Conservation (phyloP, 2,888 invertebrate species). For the Megalurothrips usitatus region DNA sequence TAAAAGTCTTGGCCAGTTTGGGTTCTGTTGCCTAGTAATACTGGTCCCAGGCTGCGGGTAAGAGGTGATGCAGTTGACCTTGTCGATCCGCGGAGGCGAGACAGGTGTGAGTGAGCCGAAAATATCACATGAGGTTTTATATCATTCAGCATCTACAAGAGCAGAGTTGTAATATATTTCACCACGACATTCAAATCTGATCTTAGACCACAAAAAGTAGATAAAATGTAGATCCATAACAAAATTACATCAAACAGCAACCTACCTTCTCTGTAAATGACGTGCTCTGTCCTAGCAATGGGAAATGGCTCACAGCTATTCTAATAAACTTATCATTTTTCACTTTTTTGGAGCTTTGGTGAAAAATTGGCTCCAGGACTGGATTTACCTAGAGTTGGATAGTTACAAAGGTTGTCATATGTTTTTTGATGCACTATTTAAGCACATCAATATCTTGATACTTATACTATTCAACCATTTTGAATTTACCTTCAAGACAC, state of each 20-base stretch:
- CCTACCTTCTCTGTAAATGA: conserved; percentile 52
- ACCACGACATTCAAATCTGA: no score
- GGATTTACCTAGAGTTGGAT: conserved; percentile 37
- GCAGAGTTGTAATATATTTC: neutral
- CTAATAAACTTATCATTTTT: conserved; percentile 39
- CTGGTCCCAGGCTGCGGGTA: neutral
- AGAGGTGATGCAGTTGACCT: neutral
- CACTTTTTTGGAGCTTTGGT: conserved; percentile 13
- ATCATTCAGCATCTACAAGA: conserved; percentile 55
- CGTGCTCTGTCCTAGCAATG: conserved; percentile 55
- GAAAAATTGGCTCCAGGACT: conserved; percentile 36
- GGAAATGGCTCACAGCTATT: conserved; percentile 71
- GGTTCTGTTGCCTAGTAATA: neutral
- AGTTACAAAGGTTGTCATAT: neutral
- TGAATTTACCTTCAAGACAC: conserved; percentile 39
- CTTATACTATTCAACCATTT: conserved; percentile 10
- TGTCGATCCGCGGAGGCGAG: neutral
- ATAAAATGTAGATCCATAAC: no score
- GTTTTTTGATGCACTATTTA: neutral
- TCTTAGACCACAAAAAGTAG: no score
- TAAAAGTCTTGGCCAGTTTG: neutral
- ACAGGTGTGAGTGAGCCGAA: conserved; percentile 53
- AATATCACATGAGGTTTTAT: conserved; percentile 66
- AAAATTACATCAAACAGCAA: no score
- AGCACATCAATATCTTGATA: neutral